Evolutionary conservation across 2,113 vertebrate genomes (phyloP).

Genomic region (Hymenochirus boettgeri): DNA sequence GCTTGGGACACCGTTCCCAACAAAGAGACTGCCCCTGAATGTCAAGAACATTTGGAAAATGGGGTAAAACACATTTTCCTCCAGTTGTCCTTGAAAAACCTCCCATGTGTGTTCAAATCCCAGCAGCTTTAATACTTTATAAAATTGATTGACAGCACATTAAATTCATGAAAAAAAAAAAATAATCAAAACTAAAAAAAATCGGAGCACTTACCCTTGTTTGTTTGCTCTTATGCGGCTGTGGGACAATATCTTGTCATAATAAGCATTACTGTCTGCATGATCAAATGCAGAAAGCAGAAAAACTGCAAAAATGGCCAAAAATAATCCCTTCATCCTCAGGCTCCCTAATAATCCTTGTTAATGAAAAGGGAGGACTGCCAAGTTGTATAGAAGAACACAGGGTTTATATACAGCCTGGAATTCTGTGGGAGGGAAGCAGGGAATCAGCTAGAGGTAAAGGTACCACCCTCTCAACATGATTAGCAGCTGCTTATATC

Average conservation of each 20-base stretch:
- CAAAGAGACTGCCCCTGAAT: no score
- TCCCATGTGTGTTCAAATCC: no score
- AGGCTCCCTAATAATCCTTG: constrained; percentile 53
- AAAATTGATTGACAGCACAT: no score
- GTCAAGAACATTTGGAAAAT: no score
- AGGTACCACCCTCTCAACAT: constrained; percentile 64
- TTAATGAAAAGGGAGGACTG: constrained; percentile 69
- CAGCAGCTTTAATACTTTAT: no score
- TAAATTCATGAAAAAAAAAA: no score
- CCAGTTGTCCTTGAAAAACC: no score
- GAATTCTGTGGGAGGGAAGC: constrained; percentile 68
- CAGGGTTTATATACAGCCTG: constrained; percentile 79
- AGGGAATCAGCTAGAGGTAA: constrained; percentile 58
- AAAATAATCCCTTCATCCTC: constrained; percentile 80
- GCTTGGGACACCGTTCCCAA: no score
- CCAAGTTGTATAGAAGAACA: constrained; percentile 56
- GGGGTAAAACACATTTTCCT: no score
- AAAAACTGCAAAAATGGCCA: constrained; percentile 63
- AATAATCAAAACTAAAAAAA: no score
- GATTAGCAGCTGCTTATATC: constrained; percentile 43
- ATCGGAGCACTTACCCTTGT: constrained; percentile 77
- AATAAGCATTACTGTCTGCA: constrained; percentile 79
- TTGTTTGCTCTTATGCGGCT: constrained; percentile 91
- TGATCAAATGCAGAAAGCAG: constrained; percentile 69
- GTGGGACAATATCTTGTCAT: constrained; percentile 92